Conservation (phyloP, 2,797 vertebrate species). For the Tenualosa thibaudeaui region DNA sequence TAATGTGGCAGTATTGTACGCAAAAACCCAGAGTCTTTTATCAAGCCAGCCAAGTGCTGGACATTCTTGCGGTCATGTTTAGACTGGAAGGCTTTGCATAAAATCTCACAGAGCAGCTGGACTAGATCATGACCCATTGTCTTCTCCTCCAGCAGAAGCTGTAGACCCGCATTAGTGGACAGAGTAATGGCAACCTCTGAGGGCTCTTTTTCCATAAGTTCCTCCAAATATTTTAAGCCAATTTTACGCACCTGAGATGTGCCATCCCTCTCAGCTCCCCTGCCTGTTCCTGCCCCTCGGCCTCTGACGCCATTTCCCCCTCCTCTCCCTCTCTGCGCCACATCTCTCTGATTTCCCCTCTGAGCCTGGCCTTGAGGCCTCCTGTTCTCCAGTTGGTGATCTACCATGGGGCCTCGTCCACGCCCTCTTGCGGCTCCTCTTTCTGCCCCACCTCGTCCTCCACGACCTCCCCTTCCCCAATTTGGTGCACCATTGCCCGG, state of each 20-base stretch:
- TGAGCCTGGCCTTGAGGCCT: neutral
- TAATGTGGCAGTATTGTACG: constrained; percentile 77
- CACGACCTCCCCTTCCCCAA: constrained; percentile 2
- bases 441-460: neutral
- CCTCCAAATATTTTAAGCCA: constrained; percentile 78
- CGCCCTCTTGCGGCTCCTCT: constrained; percentile 25
- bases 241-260: constrained; percentile 63
- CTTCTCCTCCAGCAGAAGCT: constrained; percentile 67
- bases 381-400: neutral
- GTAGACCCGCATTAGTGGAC: constrained; percentile 71
- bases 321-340: constrained; percentile 38
- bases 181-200: constrained; percentile 84
- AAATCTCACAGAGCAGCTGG: constrained; percentile 81
- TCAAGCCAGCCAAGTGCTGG: constrained; percentile 75
- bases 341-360: constrained; percentile 29
- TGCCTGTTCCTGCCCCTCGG: constrained; percentile 32
- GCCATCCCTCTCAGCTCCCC: constrained; percentile 34
- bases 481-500: neutral
- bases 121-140: constrained; percentile 75
- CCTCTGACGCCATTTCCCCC: neutral
- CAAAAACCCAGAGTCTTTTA: constrained; percentile 87
- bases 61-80: constrained; percentile 74
- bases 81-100: constrained; percentile 82
- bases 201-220: constrained; percentile 78
- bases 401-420: constrained; percentile 2